These are phyloP conservation scores for Datnioides undecimradiatus DNA, from an alignment of 2,113 vertebrate genomes.

Conservation along the genomic window DNA sequence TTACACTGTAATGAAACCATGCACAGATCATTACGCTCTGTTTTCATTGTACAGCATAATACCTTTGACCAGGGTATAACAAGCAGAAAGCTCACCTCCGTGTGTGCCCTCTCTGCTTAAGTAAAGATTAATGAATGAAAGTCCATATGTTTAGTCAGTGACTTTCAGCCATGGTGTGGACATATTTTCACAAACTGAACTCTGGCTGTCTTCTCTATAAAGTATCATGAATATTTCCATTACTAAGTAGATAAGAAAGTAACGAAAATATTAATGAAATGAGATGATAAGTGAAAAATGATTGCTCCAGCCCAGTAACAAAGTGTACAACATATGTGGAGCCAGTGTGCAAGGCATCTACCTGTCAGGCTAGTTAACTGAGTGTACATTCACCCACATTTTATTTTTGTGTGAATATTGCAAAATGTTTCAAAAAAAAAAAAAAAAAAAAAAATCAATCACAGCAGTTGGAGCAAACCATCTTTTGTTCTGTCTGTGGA, in stretches of 20 bases:
- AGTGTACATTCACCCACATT: slow-evolving; percentile 33
- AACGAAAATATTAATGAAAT: slow-evolving; percentile 15
- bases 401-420: slow-evolving; percentile 4
- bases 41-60: background rate
- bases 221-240: slow-evolving; percentile 3
- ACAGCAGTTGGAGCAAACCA: slow-evolving; percentile 12
- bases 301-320: background rate
- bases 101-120: slow-evolving; percentile 5
- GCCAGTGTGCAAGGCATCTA: slow-evolving; percentile 13
- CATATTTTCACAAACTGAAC: background rate
- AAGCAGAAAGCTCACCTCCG: background rate
- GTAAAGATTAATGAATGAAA: slow-evolving; percentile 19
- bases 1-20: background rate
- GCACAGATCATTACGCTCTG: background rate
- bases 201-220: background rate
- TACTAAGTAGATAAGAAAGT: background rate
- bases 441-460: slow-evolving; percentile 15
- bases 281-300: background rate
- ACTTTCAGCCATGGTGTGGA: background rate
- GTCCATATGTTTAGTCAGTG: background rate
- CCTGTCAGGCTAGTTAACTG: slow-evolving; percentile 1
- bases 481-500: slow-evolving; percentile 8
- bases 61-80: background rate
- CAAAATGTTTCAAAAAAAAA: no score
- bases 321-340: slow-evolving; percentile 3